Percentiles rank a stretch among this genome's conserved stretches.
Conservation (phyloP, 2,888 invertebrate genomes). For the Heliconius hortense region DNA sequence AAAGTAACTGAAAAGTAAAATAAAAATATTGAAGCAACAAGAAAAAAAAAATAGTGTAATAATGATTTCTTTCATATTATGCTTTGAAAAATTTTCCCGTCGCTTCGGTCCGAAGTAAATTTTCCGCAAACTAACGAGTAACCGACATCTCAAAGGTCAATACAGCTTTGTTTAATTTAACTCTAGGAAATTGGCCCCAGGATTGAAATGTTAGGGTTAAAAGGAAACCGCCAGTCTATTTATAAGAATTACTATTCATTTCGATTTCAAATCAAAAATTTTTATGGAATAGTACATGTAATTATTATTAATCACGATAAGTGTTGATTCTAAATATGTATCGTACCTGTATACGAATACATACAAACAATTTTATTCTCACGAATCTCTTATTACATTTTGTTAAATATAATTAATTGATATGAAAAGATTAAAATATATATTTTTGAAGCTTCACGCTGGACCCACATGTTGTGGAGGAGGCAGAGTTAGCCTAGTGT, state of each 20-base stretch:
- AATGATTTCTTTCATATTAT: neutral
- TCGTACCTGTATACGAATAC: no score
- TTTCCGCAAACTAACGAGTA: constrained; percentile 38
- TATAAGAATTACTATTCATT: constrained; percentile 32
- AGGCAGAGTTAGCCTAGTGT: no score
- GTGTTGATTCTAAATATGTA: no score
- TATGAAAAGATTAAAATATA: no score
- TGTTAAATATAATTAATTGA: no score
- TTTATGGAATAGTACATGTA: neutral
- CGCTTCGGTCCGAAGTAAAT: constrained; percentile 21
- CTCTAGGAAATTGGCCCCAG: constrained; percentile 45
- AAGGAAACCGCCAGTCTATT: constrained; percentile 26
- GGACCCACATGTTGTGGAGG: no score
- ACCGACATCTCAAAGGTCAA: constrained; percentile 43
- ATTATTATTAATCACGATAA: neutral
- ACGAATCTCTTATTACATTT: no score
- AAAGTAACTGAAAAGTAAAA: neutral
- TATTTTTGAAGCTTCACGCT: no score
- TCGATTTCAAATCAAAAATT: constrained; percentile 28
- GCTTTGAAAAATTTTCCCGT: constrained; percentile 8
- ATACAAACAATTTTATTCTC: no score
- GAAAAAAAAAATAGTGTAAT: neutral
- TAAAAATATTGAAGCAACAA: neutral
- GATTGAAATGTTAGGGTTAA: constrained; percentile 43
- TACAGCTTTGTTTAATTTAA: constrained; percentile 43